Evolutionary conservation across 2,113 vertebrate species (phyloP), one percentile per base, ranked within the genome.

Genomic region (Procavia capensis): DNA sequence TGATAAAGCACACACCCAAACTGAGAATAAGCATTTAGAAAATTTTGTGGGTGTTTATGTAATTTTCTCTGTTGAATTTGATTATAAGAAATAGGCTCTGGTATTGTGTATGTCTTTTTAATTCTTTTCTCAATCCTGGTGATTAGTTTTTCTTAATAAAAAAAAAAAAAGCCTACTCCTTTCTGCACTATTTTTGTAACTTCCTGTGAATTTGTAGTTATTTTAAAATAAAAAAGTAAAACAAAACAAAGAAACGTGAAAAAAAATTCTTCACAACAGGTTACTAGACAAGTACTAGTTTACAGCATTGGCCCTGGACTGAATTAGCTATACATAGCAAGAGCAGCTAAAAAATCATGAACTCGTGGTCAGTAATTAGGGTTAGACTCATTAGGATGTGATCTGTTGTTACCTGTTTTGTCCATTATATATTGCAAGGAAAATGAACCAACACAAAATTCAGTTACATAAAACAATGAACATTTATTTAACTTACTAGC

Each of bases 141-240:
- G 68, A 79, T 89, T 91, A 24, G 50, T 93, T 91, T 85, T 43
- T 87, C 70, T 70, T 63, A 27, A 22, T 47, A n/a, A 34, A 27
- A 50, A 54, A n/a, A 50, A 61, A 68, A 31, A 59, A 11, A 5
- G 43, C 13, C 41, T 72, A 41, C 13, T 43, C 29, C 10, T 92
- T 22, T 8, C 25, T 63, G 10, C 47, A 45, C 41, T 66, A 74
- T 88, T 64, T 92, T 90, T 81, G 24, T 3, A 96, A 78, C 43
- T 90, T 90, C 25, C 81, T 90, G 76, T 87, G 14, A 91, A 59
- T 70, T 17, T 90, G 13, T n/a, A 87, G 75, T 86, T 74, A 66
- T 80, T 96, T 94, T 72, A 87, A 90, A 94, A 93, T 81, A 84
- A 45, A 63, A 88, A 66, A 16, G 36, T n/a, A 39, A 95, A 59